A percentile compares a stretch with the other conserved stretches of the same genome.
Conservation (phyloP, 2,797 vertebrate species). For the Anguilla pacifica region DNA sequence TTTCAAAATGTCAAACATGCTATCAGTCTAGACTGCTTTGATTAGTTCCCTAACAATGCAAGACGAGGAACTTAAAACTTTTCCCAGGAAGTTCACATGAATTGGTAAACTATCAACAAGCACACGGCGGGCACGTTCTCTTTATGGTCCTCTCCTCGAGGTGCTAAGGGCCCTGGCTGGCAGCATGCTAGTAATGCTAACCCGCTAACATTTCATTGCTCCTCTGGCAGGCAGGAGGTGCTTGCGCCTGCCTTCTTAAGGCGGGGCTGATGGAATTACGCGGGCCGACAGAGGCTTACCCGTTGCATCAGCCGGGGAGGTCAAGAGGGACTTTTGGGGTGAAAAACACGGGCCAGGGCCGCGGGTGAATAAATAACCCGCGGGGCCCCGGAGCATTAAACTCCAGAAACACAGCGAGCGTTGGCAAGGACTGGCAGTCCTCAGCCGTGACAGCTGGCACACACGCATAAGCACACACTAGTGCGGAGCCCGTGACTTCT, state of each 20-base stretch:
- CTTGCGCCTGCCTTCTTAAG: conserved; percentile 12
- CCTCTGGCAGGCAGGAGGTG: not conserved
- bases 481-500: not conserved
- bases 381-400: not conserved
- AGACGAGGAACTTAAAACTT: not conserved
- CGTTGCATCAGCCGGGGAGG: not conserved
- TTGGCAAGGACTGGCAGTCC: not conserved
- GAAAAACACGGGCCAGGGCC: conserved; percentile 19
- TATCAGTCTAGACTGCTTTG: not conserved
- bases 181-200: no score
- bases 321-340: not conserved
- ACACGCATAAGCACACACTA: not conserved
- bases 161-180: not conserved
- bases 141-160: not conserved
- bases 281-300: not conserved
- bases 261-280: conserved; percentile 8
- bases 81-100: not conserved
- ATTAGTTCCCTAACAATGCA: not conserved
- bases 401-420: not conserved
- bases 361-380: conserved; percentile 16
- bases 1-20: not conserved
- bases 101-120: not conserved
- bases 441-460: not conserved
- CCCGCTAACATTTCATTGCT: not conserved
- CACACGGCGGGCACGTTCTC: not conserved